Percentiles rank a stretch among this genome's conserved stretches.
These are phyloP conservation scores for Ailuropoda melanoleuca DNA, from an alignment of 2,113 vertebrate species.

Conservation along the genomic window DNA sequence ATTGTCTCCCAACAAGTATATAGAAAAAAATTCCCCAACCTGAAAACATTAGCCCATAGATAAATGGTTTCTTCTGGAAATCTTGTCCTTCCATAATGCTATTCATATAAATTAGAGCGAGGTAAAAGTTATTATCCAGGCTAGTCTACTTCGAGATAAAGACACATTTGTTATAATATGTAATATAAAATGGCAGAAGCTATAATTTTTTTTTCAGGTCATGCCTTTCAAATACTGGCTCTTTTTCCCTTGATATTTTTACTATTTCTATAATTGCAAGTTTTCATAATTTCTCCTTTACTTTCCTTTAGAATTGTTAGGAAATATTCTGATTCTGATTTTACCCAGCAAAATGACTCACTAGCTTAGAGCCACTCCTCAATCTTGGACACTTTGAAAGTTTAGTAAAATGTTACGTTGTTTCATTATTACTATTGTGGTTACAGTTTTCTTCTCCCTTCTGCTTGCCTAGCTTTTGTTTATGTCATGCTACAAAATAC, in stretches of 20 bases:
- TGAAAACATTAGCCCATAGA: neutral
- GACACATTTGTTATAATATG: neutral
- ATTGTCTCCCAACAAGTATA: neutral
- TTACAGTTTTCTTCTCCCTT: constrained; percentile 29
- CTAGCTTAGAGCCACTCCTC: neutral
- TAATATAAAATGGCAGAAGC: neutral
- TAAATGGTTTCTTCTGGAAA: neutral
- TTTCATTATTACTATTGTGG: neutral
- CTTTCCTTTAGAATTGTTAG: neutral
- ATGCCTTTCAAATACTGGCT: neutral
- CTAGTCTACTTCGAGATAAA: neutral
- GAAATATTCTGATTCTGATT: neutral
- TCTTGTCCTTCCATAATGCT: neutral
- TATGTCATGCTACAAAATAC: neutral
- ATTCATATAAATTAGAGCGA: neutral
- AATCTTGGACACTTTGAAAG: neutral
- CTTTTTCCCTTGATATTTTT: neutral
- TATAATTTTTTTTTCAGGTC: neutral
- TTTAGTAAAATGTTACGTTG: neutral
- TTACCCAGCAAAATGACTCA: neutral
- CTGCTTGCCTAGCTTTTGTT: constrained; percentile 43
- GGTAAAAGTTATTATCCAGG: neutral
- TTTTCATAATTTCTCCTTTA: constrained; percentile 29
- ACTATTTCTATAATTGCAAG: neutral
- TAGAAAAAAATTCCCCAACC: neutral